phyloP scores from a whole-genome alignment of 2,888 invertebrate genomes.

The Ormyrus thymus region DNA sequence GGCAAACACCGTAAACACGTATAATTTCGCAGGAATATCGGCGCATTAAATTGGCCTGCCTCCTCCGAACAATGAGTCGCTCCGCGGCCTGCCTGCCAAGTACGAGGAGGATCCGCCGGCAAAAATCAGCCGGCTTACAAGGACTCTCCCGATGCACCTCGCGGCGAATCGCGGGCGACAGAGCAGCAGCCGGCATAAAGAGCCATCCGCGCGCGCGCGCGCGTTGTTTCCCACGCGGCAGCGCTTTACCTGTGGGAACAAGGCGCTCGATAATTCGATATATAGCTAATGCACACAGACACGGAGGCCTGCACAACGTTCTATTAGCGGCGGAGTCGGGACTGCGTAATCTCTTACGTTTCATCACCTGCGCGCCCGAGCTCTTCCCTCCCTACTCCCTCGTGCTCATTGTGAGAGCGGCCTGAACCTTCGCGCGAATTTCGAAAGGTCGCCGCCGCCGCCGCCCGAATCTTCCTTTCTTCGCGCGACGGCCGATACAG shows the following conservation, averaged over 20 bases:
- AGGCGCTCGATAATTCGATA: constrained; percentile 51
- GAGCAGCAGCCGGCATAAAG: neutral
- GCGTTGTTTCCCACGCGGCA: constrained; percentile 50
- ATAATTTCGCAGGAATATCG: too few species aligned
- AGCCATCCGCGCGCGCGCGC: constrained; percentile 1
- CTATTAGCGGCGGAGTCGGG: neutral
- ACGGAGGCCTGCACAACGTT: too few species aligned
- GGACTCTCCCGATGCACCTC: neutral
- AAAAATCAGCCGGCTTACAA: neutral
- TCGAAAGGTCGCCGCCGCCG: constrained; percentile 64
- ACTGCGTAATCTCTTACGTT: constrained; percentile 63
- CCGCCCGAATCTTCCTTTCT: constrained; percentile 30
- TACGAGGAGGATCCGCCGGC: neutral
- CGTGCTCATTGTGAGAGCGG: constrained; percentile 62
- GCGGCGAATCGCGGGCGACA: constrained; percentile 16
- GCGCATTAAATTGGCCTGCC: too few species aligned
- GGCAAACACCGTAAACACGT: too few species aligned
- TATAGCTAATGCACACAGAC: constrained; percentile 1
- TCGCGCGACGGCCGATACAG: neutral
- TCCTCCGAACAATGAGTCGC: too few species aligned
- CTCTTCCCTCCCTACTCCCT: constrained; percentile 9
- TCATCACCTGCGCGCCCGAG: constrained; percentile 59
- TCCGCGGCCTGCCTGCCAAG: neutral
- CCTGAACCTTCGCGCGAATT: constrained; percentile 65
- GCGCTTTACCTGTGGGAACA: constrained; percentile 50